Evolutionary conservation across 2,797 vertebrate genomes (phyloP), one percentile per base, ranked within the genome.

Genomic region (Muraenolepis orangiensis): DNA sequence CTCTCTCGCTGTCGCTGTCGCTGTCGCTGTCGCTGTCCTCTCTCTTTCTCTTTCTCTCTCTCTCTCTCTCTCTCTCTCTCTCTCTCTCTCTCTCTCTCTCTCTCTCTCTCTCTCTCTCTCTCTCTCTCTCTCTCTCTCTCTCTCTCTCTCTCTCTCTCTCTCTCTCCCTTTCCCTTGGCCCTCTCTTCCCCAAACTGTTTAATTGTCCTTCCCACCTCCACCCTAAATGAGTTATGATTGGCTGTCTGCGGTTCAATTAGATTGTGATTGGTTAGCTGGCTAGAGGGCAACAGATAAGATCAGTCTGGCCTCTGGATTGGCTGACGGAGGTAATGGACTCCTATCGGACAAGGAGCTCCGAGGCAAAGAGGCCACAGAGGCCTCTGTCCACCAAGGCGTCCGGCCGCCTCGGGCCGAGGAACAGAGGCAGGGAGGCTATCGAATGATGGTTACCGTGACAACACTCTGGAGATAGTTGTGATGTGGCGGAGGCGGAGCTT

Each of bases 201-300:
- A 76, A 81, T 80, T 78, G 85, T 57, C 83, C 84, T 86, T 88
- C 74, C 82, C 72, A 76, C 67, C 79, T 77, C 71, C 72, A 36
- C 76, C 80, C 66, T 90, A 89, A 90, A 74, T 72, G 64, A 77
- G 89, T 91, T 87, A 86, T 74, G 32, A 88, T 87, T 86, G 88
- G 86, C 81, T 75, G 74, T 69, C 84, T 86, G 84, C 74, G 14
- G 0, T 74, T 80, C 70, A 73, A 82, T 87, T 84, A 80, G 80
- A 87, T 85, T 82, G 79, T 78, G 82, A 90, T 91, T 90, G 87
- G 86, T 77, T 18, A 73, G 64, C 71, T 79, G 46, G 18, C 82
- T 72, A 51, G 68, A 86, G 84, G 84, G 82, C 75, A 67, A 72
- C 66, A 61, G 88, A 91, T 89, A 83, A 66, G 70, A 88, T 84